A percentile compares a stretch with the other conserved stretches of the same genome.
Evolutionary conservation across 2,113 vertebrate species (phyloP).

Genomic region (Procapra przewalskii): DNA sequence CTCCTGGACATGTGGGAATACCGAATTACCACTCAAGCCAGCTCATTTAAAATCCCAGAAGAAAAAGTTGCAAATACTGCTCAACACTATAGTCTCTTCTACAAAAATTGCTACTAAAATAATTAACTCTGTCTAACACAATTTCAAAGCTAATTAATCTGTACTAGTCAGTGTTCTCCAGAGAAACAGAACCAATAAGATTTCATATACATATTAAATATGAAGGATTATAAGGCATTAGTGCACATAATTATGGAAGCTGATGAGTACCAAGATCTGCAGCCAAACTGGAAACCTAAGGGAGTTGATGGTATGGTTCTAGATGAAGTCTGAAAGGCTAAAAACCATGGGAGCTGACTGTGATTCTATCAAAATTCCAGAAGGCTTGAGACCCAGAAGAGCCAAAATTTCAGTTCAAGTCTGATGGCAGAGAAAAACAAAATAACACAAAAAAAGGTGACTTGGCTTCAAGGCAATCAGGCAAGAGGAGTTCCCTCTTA

Average conservation of each 20-base stretch:
- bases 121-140: background rate
- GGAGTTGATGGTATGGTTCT: background rate
- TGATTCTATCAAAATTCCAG: background rate
- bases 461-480: background rate
- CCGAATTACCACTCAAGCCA: background rate
- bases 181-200: background rate
- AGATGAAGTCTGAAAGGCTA: background rate
- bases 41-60: background rate
- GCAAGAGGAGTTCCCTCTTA: background rate
- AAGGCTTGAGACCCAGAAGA: background rate
- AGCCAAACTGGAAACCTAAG: background rate
- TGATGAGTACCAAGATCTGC: background rate
- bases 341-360: background rate
- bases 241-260: background rate
- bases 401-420: background rate
- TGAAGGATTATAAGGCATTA: background rate
- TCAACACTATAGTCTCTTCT: background rate
- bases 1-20: background rate
- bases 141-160: background rate
- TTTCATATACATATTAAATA: background rate
- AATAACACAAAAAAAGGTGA: background rate
- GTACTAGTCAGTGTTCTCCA: background rate
- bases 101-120: background rate
- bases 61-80: background rate
- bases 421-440: background rate